Conservation (phyloP, 2,113 vertebrate genomes). For the Strigops habroptila region DNA sequence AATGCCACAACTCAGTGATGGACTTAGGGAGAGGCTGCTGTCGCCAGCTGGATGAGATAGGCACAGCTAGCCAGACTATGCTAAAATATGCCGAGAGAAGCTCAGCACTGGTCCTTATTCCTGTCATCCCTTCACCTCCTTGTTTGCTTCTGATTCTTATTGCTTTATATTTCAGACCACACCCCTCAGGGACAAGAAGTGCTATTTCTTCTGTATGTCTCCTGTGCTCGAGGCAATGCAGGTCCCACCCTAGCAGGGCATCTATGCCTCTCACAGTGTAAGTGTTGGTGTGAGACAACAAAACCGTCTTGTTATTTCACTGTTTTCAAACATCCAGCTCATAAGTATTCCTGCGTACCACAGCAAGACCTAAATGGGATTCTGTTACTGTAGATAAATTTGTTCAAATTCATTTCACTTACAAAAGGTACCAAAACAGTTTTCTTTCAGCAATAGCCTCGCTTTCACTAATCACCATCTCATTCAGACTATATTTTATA, state of each 20-base stretch:
- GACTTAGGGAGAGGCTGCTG: neutral
- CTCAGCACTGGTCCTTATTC: neutral
- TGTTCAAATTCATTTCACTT: conserved; percentile 16
- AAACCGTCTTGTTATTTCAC: neutral
- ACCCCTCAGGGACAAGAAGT: neutral
- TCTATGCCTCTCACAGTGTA: neutral
- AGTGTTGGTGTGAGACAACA: conserved; percentile 22
- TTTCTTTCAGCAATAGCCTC: neutral
- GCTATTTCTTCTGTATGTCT: neutral
- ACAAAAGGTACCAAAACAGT: neutral
- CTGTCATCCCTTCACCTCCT: neutral
- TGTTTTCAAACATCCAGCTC: conserved; percentile 14
- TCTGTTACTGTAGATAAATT: neutral
- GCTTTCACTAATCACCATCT: neutral
- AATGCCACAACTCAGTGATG: neutral
- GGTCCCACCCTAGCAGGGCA: neutral
- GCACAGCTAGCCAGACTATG: conserved; percentile 21
- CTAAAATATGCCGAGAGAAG: conserved; percentile 35
- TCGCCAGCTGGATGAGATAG: neutral
- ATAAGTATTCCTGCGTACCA: neutral
- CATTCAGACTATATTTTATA: neutral
- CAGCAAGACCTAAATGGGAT: conserved; percentile 2
- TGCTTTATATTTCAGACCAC: neutral
- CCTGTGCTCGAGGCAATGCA: neutral
- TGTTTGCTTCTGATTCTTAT: neutral